A percentile compares a stretch with the other conserved stretches of the same genome.
Evolutionary conservation across 2,888 invertebrate genomes (phyloP).

Genomic region (Amblyjoppa fuscipennis): DNA sequence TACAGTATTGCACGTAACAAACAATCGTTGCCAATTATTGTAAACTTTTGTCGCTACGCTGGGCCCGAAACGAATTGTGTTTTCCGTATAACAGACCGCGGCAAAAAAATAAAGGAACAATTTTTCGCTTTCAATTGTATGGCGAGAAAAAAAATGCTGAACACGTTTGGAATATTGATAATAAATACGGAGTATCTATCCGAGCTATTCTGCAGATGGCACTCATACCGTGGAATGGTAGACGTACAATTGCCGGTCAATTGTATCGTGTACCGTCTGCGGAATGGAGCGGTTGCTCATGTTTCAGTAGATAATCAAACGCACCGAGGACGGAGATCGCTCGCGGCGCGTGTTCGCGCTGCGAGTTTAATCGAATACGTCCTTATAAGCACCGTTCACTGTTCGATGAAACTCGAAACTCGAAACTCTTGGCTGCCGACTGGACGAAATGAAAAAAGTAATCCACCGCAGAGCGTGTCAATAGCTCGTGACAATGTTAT

Average conservation of each 20-base stretch:
- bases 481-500: constrained; percentile 38
- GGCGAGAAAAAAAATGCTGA: constrained; percentile 8
- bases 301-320: not conserved
- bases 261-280: not conserved
- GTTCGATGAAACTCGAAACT: not conserved
- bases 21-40: constrained; percentile 47
- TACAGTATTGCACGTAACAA: constrained; percentile 42
- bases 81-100: not conserved
- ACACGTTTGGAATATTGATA: not conserved
- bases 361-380: not conserved
- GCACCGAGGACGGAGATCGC: not conserved
- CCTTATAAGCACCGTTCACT: not conserved
- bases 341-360: not conserved
- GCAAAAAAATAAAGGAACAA: not conserved
- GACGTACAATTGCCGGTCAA: not conserved
- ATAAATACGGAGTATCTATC: not conserved
- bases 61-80: constrained; percentile 7
- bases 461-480: constrained; percentile 22
- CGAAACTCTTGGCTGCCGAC: too few relatives aligned
- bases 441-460: not conserved
- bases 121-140: constrained; percentile 7
- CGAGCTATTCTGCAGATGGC: not conserved
- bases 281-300: not conserved
- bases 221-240: too few relatives aligned
- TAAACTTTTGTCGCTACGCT: constrained; percentile 72